Percentiles rank a stretch among this genome's conserved stretches.
phyloP scores from a whole-genome alignment of 2,888 invertebrate species.

The Helicoverpa assulta region DNA sequence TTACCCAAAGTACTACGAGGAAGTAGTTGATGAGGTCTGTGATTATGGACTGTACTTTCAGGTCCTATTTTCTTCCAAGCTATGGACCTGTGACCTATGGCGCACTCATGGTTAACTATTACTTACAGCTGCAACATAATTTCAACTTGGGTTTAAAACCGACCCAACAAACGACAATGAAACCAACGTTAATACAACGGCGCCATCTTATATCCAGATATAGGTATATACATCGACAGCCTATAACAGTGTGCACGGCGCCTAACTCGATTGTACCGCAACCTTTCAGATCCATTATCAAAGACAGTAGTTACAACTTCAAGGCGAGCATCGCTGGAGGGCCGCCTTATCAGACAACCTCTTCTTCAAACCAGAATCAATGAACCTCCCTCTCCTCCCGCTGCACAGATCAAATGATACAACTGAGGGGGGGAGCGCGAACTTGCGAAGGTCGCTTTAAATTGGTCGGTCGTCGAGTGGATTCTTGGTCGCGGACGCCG shows the following conservation, averaged over 20 bases:
- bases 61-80: too few species aligned
- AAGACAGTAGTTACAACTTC: conserved; percentile 72
- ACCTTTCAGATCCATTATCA: conserved; percentile 73
- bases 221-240: conserved; percentile 19
- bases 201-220: conserved; percentile 29
- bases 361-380: conserved; percentile 65
- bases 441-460: conserved; percentile 57
- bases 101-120: too few species aligned
- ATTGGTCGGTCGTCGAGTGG: conserved; percentile 61
- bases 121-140: background rate
- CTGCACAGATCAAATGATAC: conserved; percentile 35
- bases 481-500: conserved; percentile 60
- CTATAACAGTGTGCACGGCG: conserved; percentile 43
- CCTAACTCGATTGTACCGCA: conserved; percentile 62
- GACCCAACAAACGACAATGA: conserved; percentile 4
- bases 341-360: conserved; percentile 70
- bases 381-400: conserved; percentile 54
- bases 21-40: too few species aligned
- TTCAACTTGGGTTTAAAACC: background rate
- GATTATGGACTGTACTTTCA: too few species aligned
- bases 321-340: conserved; percentile 68
- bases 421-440: conserved; percentile 28
- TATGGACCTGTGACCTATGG: too few species aligned
- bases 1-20: background rate
- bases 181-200: conserved; percentile 12